Evolutionary conservation across 2,888 invertebrate genomes (phyloP), one percentile per base, ranked within the genome.

Genomic region (Xanthorhoe spadicearia): DNA sequence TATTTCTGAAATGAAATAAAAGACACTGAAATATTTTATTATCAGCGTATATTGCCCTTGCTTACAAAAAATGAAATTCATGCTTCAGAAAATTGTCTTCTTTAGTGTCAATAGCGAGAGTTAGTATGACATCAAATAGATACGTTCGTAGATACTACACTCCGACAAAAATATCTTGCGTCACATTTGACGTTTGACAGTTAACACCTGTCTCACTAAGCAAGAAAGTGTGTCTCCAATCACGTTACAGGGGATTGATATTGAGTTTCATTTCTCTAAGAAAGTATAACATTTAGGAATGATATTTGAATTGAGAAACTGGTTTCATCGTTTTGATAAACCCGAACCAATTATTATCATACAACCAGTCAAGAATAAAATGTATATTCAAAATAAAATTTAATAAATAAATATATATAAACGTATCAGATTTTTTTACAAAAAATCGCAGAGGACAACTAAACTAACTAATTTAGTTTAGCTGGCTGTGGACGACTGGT

Each of bases 321-420:
- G 67, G 66, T 64, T 68, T 67, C 61, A 66, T 67, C 61, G 57
- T 67, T 67, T 46, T 61, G 59, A 80, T 79, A 74, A 76, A 73
- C 68, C 67, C 64, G 50, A 74, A 76, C 72, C 70, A n/a, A n/a
- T n/a, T n/a, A 66, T 69, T 69, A 75, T 72, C 65, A 61, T 52
- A 66, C 66, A 66, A 71, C 60, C 13, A 61, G 61, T 64, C 68
- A 55, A 62, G 71, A 75, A 74, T 73, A 75, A 72, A 77, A 79
- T 74, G 74, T 74, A 74, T 73, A 76, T 69, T 65, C 74, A 74
- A 71, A 74, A 69, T 74, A 77, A 78, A 81, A 82, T 77, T n/a
- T n/a, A n/a, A n/a, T n/a, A n/a, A n/a, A n/a, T n/a, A n/a, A n/a
- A n/a, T n/a, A n/a, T n/a, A n/a, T n/a, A n/a, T n/a, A n/a, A n/a